These are phyloP conservation scores for Pristionchus japonicus DNA, from an alignment of 2,888 invertebrate genomes.

Conservation along the genomic window DNA sequence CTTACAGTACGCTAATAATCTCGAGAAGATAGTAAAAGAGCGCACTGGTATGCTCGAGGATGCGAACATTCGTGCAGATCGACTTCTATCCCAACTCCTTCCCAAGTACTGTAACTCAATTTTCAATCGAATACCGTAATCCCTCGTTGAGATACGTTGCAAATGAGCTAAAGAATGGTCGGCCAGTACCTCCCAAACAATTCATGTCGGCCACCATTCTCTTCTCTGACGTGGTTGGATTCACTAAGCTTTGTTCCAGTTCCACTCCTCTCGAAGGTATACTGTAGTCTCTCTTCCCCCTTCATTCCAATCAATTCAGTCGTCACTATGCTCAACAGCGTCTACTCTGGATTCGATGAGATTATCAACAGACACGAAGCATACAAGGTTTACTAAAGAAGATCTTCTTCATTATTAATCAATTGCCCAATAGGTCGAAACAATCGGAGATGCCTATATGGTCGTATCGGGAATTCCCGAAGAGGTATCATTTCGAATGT, in stretches of 20 bases:
- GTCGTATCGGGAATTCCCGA: constrained; percentile 62
- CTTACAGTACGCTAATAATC: constrained; percentile 57
- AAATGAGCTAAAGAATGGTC: constrained; percentile 68
- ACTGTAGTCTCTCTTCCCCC: neutral
- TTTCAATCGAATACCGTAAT: neutral
- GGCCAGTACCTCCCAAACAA: constrained; percentile 67
- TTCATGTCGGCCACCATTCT: constrained; percentile 70
- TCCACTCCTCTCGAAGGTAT: constrained; percentile 45
- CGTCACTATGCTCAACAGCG: constrained; percentile 61
- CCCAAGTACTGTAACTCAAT: constrained; percentile 52
- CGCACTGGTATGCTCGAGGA: constrained; percentile 59
- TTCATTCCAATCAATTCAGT: constrained; percentile 49
- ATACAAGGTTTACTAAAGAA: constrained; percentile 64
- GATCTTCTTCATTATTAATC: too few species aligned
- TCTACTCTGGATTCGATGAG: constrained; percentile 69
- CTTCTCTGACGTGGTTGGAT: constrained; percentile 60
- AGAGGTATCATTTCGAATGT: constrained; percentile 49
- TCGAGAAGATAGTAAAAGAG: constrained; percentile 60
- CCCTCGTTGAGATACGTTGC: constrained; percentile 64
- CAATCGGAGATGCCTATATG: constrained; percentile 67
- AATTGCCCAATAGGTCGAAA: constrained; percentile 63
- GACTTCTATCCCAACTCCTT: constrained; percentile 57
- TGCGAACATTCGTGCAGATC: constrained; percentile 58
- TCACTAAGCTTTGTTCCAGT: constrained; percentile 58
- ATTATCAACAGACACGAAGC: constrained; percentile 62